These are phyloP conservation scores for Brachionus manjavacas DNA, from an alignment of 1,140 invertebrate genomes.

Conservation along the genomic window DNA sequence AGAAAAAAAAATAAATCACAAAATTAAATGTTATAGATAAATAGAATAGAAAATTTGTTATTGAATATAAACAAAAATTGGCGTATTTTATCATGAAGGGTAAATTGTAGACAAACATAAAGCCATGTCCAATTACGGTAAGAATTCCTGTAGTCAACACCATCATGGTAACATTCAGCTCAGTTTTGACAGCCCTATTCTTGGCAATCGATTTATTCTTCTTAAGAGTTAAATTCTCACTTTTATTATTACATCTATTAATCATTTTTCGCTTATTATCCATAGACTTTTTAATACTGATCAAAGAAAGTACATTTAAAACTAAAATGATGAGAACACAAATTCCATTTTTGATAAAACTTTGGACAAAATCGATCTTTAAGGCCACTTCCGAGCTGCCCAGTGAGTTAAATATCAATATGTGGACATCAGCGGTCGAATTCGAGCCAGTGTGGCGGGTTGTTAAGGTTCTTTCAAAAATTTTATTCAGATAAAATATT, in stretches of 20 bases:
- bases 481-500: conserved; percentile 31
- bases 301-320: neutral
- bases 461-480: conserved; percentile 17
- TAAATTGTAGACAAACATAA: conserved; percentile 35
- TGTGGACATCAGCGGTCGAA: neutral
- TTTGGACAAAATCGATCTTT: conserved; percentile 25
- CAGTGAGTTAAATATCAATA: neutral
- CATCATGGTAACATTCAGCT: conserved; percentile 18
- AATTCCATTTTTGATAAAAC: conserved; percentile 3
- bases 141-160: conserved; percentile 9
- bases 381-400: neutral
- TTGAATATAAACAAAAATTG: conserved; percentile 34
- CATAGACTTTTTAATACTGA: conserved; percentile 1
- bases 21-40: conserved; percentile 27
- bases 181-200: neutral
- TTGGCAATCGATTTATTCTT: neutral
- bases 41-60: conserved; percentile 3
- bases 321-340: conserved; percentile 17
- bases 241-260: neutral
- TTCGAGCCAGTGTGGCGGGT: neutral
- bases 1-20: conserved; percentile 26
- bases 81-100: conserved; percentile 1
- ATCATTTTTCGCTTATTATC: neutral
- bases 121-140: conserved; percentile 5
- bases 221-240: neutral